Evolutionary conservation across 2,888 invertebrate genomes (phyloP).

Genomic region (Drosophila siamana): DNA sequence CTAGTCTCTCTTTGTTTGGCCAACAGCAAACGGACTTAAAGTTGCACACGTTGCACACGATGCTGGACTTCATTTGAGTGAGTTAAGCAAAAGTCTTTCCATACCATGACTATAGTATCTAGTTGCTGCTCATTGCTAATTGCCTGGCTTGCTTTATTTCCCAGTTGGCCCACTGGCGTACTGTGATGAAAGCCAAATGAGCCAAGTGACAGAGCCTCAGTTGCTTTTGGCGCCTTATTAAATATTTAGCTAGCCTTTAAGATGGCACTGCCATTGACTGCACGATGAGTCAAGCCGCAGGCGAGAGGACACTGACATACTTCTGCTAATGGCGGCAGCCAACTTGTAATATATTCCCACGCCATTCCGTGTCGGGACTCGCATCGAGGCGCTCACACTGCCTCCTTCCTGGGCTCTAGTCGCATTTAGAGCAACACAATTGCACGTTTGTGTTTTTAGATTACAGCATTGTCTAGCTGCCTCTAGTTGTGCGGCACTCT

Average conservation of each 20-base stretch:
- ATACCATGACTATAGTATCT: constrained; percentile 5
- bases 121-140: constrained; percentile 31
- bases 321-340: constrained; percentile 72
- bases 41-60: constrained; percentile 31
- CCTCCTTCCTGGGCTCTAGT: neutral
- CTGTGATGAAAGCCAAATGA: constrained; percentile 47
- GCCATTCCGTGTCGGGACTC: constrained; percentile 55
- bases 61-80: constrained; percentile 25
- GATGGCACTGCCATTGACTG: constrained; percentile 34
- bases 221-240: constrained; percentile 54
- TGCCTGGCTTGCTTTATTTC: constrained; percentile 38
- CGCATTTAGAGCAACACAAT: constrained; percentile 64
- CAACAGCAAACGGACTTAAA: constrained; percentile 60
- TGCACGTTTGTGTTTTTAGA: constrained; percentile 77
- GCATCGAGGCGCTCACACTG: constrained; percentile 1
- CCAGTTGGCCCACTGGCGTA: constrained; percentile 37
- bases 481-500: constrained; percentile 5
- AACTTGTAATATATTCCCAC: constrained; percentile 80
- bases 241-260: constrained; percentile 73
- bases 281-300: constrained; percentile 11
- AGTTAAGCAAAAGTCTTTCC: constrained; percentile 42
- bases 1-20: constrained; percentile 42
- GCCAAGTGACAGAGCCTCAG: constrained; percentile 8
- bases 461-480: constrained; percentile 72
- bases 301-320: constrained; percentile 71